Evolutionary conservation across 2,888 invertebrate species (phyloP).

Genomic region (Drosophila rellima): DNA sequence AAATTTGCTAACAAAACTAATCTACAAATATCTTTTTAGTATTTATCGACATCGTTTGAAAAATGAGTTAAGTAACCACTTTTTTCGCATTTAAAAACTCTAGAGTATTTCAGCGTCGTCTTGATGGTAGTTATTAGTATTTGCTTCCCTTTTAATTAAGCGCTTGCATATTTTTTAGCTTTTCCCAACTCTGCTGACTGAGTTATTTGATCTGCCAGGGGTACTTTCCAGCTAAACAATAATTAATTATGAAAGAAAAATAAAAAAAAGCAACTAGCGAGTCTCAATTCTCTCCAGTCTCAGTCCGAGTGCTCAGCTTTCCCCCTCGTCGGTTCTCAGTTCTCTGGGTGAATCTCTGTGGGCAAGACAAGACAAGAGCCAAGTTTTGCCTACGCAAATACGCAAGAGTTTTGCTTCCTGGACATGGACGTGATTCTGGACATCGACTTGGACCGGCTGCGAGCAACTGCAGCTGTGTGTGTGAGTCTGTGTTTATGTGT

Average conservation of each 20-base stretch:
- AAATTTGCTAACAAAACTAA: not conserved
- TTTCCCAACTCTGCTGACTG: conserved; percentile 1
- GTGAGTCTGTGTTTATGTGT: conserved; percentile 43
- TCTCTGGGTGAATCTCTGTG: conserved; percentile 29
- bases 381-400: conserved; percentile 82
- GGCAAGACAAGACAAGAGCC: conserved; percentile 63
- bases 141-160: conserved; percentile 48
- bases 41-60: not conserved
- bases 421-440: conserved; percentile 52
- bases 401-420: conserved; percentile 75
- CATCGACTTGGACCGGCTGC: conserved; percentile 40
- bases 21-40: not conserved
- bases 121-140: not conserved
- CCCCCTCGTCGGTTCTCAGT: not conserved
- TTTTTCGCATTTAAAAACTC: not conserved
- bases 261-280: conserved; percentile 50
- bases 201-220: conserved; percentile 64
- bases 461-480: conserved; percentile 31
- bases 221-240: conserved; percentile 76
- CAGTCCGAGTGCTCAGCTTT: not conserved
- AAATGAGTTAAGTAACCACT: not conserved
- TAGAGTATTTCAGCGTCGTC: conserved; percentile 1
- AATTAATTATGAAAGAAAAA: conserved; percentile 74
- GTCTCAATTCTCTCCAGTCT: conserved; percentile 35
- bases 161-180: conserved; percentile 37